Percentiles rank a stretch among this genome's conserved stretches.
Evolutionary conservation across 2,113 vertebrate genomes (phyloP).

Genomic region (Circaetus gallicus): DNA sequence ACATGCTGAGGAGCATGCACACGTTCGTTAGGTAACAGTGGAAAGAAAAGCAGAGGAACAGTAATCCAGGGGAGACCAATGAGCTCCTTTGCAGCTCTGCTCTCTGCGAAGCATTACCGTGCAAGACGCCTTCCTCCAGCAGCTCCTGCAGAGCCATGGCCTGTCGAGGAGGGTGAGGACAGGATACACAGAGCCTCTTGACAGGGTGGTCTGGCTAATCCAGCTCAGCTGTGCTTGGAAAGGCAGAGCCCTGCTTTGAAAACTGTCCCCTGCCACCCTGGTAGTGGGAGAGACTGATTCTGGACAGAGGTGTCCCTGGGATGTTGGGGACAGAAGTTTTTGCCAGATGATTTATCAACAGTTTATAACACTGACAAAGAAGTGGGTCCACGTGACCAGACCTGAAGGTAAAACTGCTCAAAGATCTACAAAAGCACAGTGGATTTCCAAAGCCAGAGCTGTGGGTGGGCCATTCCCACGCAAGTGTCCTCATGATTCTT

Average conservation of each 20-base stretch:
- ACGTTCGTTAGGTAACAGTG: rapidly evolving
- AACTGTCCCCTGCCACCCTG: neutral
- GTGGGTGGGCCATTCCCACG: neutral
- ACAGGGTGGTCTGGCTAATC: neutral
- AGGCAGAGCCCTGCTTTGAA: neutral
- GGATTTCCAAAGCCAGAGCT: neutral
- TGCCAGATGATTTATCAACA: neutral
- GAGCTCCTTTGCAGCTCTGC: neutral
- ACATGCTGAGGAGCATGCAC: neutral
- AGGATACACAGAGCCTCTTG: neutral
- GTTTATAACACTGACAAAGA: neutral
- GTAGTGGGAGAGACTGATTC: neutral
- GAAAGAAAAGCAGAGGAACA: neutral
- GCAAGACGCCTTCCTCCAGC: neutral
- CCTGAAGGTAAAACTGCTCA: neutral
- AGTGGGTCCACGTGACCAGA: neutral
- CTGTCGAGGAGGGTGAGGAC: rapidly evolving
- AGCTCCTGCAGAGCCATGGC: neutral
- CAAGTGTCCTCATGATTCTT: neutral
- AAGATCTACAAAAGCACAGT: neutral
- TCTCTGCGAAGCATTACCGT: neutral
- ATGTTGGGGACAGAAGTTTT: neutral
- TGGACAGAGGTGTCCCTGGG: neutral
- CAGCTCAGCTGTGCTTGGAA: neutral
- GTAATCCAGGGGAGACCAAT: rapidly evolving